Base-by-base conservation (phyloP, 2,888 invertebrate species). In the Ochlodes sylvanus region DNA sequence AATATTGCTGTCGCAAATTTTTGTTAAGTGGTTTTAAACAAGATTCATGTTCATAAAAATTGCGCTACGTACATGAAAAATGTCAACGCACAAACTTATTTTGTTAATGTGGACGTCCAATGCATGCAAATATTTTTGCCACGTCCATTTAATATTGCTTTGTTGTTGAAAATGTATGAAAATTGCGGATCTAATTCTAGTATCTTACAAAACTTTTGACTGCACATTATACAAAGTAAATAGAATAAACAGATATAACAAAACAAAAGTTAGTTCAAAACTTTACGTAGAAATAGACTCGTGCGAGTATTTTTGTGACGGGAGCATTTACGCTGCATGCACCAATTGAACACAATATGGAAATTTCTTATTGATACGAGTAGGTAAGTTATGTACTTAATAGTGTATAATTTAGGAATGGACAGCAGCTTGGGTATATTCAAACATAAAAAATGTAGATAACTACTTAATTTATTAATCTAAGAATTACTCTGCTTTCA, bases 1-100 rank as follows among this genome's bases (percentile, higher is more conserved):
- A 50, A 50, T 50, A 50, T 19, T 50, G 50, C 4, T 5, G 50
- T 50, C 50, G 7, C 50, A 50, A 19, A 21, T 50, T 50, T 50
- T 50, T 50, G 19, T 50, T 50, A 50, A 19, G 50, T 50, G 50
- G 19, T 17, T 50, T 19, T 19, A 50, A 50, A 9, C 19, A 50
- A 19, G 19, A 50, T 50, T n/a, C 12, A 9, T 19, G 50, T 50
- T 17, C 3, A 50, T 50, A 50, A 50, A 50, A 50, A 50, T 50
- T 50, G 12, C 17, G 19, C 4, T 50, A 12, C 38, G 38, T 19
- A 10, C 19, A 5, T 19, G 12, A 19, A 19, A 19, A 50, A 50
- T 21, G 19, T 50, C 19, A 21, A 19, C 12, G 50, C 17, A 15
- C 6, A 47, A 15, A 15, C 14, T 27, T 27, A 27, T 47, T 47